These are phyloP conservation scores for Nannoperca obscura DNA, from an alignment of 2,797 vertebrate genomes.

Conservation along the genomic window DNA sequence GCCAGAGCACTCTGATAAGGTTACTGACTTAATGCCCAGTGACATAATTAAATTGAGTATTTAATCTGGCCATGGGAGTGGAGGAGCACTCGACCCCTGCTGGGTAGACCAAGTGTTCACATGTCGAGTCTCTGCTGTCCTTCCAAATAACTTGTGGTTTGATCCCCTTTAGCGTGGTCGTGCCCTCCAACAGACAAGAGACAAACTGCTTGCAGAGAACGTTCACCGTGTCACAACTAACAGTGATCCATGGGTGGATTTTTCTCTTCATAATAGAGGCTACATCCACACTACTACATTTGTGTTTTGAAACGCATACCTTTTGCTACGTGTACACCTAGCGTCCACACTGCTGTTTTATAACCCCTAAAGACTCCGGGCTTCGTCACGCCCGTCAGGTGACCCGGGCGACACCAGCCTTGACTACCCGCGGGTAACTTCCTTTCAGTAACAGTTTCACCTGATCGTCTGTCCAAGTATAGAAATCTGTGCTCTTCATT, in stretches of 20 bases:
- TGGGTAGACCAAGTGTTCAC: constrained; percentile 24
- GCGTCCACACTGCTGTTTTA: too few species aligned
- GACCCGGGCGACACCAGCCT: too few species aligned
- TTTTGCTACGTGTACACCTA: too few species aligned
- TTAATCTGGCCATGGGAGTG: constrained; percentile 66
- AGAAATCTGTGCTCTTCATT: too few species aligned
- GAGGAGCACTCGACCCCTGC: constrained; percentile 38
- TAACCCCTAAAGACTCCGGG: too few species aligned
- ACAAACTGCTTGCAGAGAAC: constrained; percentile 2
- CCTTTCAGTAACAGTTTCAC: too few species aligned
- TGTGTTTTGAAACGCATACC: too few species aligned
- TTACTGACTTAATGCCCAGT: constrained; percentile 70
- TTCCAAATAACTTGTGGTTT: constrained; percentile 34
- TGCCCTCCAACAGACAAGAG: background rate
- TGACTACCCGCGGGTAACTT: too few species aligned
- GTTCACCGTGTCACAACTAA: background rate
- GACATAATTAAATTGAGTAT: constrained; percentile 78
- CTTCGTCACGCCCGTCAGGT: too few species aligned
- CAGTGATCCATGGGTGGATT: background rate
- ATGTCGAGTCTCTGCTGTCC: constrained; percentile 10
- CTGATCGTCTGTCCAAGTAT: too few species aligned
- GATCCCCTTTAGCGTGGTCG: constrained; percentile 20
- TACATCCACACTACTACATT: too few species aligned
- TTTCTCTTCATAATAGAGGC: background rate
- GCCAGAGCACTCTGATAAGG: constrained; percentile 66